These are phyloP conservation scores for Rhabdomys dilectus DNA, from an alignment of 2,113 vertebrate genomes.

Conservation along the genomic window DNA sequence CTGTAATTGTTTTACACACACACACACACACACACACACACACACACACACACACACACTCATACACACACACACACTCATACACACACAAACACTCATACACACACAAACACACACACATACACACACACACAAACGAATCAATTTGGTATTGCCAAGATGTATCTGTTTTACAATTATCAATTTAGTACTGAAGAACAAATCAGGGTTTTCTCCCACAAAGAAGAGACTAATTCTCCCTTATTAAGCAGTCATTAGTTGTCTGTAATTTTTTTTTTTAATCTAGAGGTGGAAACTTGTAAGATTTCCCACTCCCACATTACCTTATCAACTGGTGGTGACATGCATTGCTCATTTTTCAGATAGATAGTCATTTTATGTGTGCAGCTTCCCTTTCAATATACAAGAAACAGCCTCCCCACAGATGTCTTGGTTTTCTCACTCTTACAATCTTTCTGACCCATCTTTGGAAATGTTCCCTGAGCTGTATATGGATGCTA, in stretches of 20 bases:
- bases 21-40: not conserved
- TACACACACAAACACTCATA: too few species aligned
- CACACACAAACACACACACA: not conserved
- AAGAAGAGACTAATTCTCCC: not conserved
- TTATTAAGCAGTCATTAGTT: not conserved
- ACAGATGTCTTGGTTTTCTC: too few species aligned
- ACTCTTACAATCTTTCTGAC: not conserved
- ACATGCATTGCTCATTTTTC: not conserved
- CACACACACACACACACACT: not conserved
- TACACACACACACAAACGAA: not conserved
- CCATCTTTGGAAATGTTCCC: not conserved
- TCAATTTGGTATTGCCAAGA: not conserved
- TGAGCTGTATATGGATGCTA: not conserved
- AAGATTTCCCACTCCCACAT: too few species aligned
- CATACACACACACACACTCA: not conserved
- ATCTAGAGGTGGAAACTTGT: not conserved
- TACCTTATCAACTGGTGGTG: not conserved
- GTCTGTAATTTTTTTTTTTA: not conserved
- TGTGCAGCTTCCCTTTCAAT: too few species aligned
- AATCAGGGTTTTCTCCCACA: not conserved
- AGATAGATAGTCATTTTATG: not conserved
- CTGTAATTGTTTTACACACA: not conserved
- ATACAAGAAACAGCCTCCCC: not conserved
- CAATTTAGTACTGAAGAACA: not conserved
- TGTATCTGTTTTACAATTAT: not conserved